Percentiles rank a stretch among this genome's conserved stretches.
These are phyloP conservation scores for Microchrysa polita DNA, from an alignment of 2,888 invertebrate species.

Conservation along the genomic window DNA sequence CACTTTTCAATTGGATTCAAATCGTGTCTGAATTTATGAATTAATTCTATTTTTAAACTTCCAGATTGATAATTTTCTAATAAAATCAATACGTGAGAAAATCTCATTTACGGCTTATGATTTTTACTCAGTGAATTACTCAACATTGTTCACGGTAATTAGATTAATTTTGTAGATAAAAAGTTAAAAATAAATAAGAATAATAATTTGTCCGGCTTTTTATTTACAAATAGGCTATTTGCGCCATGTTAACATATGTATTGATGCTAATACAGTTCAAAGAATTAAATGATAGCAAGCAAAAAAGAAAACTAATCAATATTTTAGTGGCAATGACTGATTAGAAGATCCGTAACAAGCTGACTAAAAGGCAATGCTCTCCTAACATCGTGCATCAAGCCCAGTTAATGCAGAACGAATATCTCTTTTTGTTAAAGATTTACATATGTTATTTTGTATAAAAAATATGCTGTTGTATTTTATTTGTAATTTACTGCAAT, in stretches of 20 bases:
- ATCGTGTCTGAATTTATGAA: no score
- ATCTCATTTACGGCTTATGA: slow-evolving; percentile 62
- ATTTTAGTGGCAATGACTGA: not conserved
- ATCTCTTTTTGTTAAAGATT: no score
- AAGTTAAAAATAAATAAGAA: not conserved
- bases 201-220: no score
- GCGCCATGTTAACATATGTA: slow-evolving; percentile 63
- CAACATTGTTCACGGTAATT: slow-evolving; percentile 61
- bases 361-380: not conserved
- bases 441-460: no score
- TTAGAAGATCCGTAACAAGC: not conserved
- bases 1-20: no score
- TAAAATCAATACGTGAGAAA: slow-evolving; percentile 62
- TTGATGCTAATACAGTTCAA: slow-evolving; percentile 63
- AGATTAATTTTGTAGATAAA: not conserved
- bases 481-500: no score
- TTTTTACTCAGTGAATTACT: slow-evolving; percentile 62
- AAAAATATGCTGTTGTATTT: no score
- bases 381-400: not conserved
- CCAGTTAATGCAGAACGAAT: no score
- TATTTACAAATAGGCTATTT: slow-evolving; percentile 57
- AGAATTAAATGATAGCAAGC: slow-evolving; percentile 57
- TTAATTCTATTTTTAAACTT: slow-evolving; percentile 8
- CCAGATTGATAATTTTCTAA: slow-evolving; percentile 62
- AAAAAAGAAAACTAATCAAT: slow-evolving; percentile 2